Base-by-base conservation (phyloP, 2,113 vertebrate species). In the Sprattus sprattus region DNA sequence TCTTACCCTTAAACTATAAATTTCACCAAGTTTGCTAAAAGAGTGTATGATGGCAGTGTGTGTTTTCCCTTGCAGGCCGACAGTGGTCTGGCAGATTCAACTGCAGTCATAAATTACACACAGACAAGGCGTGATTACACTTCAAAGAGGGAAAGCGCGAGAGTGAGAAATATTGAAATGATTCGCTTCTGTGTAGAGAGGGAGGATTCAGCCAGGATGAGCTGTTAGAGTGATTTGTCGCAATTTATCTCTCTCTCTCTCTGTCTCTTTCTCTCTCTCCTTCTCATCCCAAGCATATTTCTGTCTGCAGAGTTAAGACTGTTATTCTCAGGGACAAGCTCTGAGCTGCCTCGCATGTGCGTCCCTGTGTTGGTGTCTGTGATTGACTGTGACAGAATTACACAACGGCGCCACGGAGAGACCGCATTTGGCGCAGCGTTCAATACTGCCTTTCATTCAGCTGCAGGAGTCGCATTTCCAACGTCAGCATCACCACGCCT, bases 1-100 rank as follows among this genome's bases (percentile, higher is more conserved):
- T 88, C 88, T 88, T 92, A 88, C 92, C 90, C 93, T 95, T 94
- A 94, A 87, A 92, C 91, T 85, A 90, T 22, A 18, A 45, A 89
- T 95, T 95, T 92, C 93, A 89, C 88, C 86, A 84, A 49, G 71
- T 87, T 91, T 92, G 92, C 88, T 93, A 88, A 81, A 85, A 88
- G 52, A 88, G 81, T 85, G 88, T 87, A 90, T 90, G 92, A 94
- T 88, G 93, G 83, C 92, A 90, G 93, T 60, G 0, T 88, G 90
- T 85, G 87, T 88, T 71, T 86, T 85, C 88, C 88, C 87, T 89
- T 64, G 57, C 64, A 84, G 32, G 78, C 82, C 86, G 54, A 86
- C 88, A 89, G 88, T 88, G 86, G 45, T 84, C 71, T 52, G 0
- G 84, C 85, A 85, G 85, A 90, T 88, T 89, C 86, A 54, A 88